Evolutionary conservation across 2,888 invertebrate genomes (phyloP), one percentile per base, ranked within the genome.

Genomic region (Eugnorisma glareosa): DNA sequence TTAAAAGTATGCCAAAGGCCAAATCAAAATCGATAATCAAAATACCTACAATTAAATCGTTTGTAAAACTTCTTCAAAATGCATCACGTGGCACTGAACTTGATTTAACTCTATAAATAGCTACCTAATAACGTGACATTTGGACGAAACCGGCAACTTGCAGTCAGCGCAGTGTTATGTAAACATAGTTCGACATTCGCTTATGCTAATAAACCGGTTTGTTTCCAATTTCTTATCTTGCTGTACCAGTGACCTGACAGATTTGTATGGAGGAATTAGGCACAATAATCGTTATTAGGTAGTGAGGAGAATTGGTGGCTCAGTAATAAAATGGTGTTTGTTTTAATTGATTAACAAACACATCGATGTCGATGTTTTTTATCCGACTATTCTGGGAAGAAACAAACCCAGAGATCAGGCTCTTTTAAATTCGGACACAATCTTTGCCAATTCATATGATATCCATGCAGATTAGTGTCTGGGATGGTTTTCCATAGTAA

Each of bases 191-290:
- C 18, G 18, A 45, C 18, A 51, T 31, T 11, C 43, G n/a, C 1
- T 64, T 48, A 76, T 82, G 86, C 57, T 85, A 64, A 82, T 67
- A 11, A 31, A 69, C 85, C 54, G 69, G 81, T 84, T 80, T 66
- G 15, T 40, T 66, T 37, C 43, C 3, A 69, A 71, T 59, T 48
- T 13, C 31, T 7, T 64, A 81, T 28, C 63, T 59, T 15, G 11
- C 10, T 57, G 40, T 43, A 73, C 72, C 67, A 72, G 66, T 85
- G 72, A 82, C 82, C 69, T 37, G 15, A 15, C 15, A 57, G 8
- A 51, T 73, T 21, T 73, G n/a, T 61, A 24, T 31, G 21, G 64
- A 59, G 13, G 40, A 74, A 48, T 51, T 84, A 54, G 63, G 51
- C 40, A 28, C 59, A 64, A 54, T 48, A 59, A 61, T 54, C 48